Conservation (phyloP, 2,113 vertebrate species). For the Nannospalax galili region DNA sequence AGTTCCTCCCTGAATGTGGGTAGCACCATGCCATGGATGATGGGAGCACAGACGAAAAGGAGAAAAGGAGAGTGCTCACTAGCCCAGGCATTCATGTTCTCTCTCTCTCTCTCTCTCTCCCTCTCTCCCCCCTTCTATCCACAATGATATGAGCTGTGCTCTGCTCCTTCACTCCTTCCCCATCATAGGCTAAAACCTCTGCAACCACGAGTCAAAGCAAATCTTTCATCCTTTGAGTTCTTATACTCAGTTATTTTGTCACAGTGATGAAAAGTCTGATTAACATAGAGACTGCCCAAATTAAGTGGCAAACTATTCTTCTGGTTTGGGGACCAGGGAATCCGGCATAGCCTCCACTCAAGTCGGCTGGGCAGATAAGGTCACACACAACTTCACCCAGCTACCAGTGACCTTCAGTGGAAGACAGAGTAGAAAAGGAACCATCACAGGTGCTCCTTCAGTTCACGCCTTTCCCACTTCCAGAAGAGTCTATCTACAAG, state of each 20-base stretch:
- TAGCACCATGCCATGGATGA: neutral
- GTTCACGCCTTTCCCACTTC: neutral
- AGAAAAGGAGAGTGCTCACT: too few relatives aligned
- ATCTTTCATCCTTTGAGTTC: neutral
- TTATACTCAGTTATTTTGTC: neutral
- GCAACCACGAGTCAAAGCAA: neutral
- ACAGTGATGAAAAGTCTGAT: neutral
- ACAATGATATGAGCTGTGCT: neutral
- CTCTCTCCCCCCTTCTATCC: neutral
- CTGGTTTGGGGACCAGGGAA: too few relatives aligned
- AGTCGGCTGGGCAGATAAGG: too few relatives aligned
- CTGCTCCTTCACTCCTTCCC: neutral
- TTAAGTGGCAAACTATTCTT: neutral
- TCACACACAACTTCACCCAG: neutral
- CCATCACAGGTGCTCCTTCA: neutral
- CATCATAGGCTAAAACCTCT: neutral
- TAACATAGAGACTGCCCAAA: neutral
- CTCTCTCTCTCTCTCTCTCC: neutral
- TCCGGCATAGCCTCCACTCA: neutral
- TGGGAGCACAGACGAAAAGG: neutral
- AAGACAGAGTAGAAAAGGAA: neutral
- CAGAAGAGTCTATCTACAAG: neutral
- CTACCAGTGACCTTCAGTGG: fast-evolving
- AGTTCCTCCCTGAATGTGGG: neutral
- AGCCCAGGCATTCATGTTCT: neutral